A percentile compares a stretch with the other conserved stretches of the same genome.
phyloP scores from a whole-genome alignment of 2,797 vertebrate species.

The Iguana delicatissima region DNA sequence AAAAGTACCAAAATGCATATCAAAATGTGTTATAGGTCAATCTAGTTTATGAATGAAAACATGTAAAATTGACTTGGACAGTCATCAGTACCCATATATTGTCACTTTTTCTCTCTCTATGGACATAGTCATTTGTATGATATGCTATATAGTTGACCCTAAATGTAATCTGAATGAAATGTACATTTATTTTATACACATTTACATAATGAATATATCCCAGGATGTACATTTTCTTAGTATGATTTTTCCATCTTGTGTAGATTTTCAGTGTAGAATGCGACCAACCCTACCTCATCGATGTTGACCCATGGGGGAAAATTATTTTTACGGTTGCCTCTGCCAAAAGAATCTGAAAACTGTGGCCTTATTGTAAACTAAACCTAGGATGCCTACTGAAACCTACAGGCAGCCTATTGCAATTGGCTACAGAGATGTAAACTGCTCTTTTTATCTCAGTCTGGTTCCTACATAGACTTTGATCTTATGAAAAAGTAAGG shows the following conservation, averaged over 20 bases:
- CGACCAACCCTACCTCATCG: background rate
- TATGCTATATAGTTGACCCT: too few relatives aligned
- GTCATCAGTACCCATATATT: background rate
- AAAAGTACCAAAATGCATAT: background rate
- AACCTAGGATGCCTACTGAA: background rate
- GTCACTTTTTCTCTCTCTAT: background rate
- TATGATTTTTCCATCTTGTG: background rate
- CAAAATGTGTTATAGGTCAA: background rate
- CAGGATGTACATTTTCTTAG: background rate
- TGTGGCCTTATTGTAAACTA: background rate
- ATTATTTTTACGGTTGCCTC: background rate
- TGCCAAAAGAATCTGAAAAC: constrained; percentile 9
- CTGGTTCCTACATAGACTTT: constrained; percentile 12
- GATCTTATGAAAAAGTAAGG: constrained; percentile 21
- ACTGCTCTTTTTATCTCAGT: constrained; percentile 31
- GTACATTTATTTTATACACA: background rate
- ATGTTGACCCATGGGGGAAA: background rate
- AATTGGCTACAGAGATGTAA: constrained; percentile 5
- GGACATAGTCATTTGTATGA: background rate
- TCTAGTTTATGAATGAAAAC: too few relatives aligned
- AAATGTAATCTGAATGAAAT: background rate
- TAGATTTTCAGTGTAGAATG: background rate
- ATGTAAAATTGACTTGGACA: background rate
- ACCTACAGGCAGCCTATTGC: background rate
- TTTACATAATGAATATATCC: background rate